Conservation (phyloP, 2,888 invertebrate species). For the Cactoblastis cactorum region DNA sequence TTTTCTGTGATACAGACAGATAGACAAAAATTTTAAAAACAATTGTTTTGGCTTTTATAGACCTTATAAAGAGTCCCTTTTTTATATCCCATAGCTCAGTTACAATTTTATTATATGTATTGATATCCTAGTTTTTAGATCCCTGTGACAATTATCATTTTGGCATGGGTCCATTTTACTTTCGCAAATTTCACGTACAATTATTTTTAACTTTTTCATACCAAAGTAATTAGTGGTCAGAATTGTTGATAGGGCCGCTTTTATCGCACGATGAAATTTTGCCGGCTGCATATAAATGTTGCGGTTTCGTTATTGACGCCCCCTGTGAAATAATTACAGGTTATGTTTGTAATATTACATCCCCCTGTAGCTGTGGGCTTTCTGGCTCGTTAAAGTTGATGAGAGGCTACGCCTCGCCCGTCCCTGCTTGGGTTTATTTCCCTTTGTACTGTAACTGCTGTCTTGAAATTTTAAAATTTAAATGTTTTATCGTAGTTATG, state of each 20-base stretch:
- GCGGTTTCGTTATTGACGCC: conserved; percentile 67
- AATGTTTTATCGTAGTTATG: neutral
- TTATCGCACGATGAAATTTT: conserved; percentile 26
- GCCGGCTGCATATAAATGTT: conserved; percentile 52
- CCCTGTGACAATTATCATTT: neutral
- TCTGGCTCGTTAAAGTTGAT: conserved; percentile 78
- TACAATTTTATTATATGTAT: too few relatives aligned
- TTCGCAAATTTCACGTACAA: neutral
- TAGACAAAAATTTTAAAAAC: too few relatives aligned
- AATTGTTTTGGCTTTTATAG: too few relatives aligned
- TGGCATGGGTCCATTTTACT: neutral
- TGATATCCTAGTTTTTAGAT: neutral
- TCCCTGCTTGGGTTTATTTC: conserved; percentile 23
- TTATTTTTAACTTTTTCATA: conserved; percentile 2
- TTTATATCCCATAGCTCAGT: too few relatives aligned
- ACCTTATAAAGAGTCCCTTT: too few relatives aligned
- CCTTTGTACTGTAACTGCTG: neutral
- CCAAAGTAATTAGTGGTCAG: neutral
- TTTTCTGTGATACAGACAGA: too few relatives aligned
- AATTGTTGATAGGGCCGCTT: conserved; percentile 3
- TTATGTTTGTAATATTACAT: conserved; percentile 71
- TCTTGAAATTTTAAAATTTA: too few relatives aligned
- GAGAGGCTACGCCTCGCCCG: conserved; percentile 49
- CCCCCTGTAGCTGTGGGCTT: conserved; percentile 47
- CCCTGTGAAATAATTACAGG: conserved; percentile 72